Percentiles rank a stretch among this genome's conserved stretches.
These are phyloP conservation scores for Platyscapa corneri DNA, from an alignment of 1,140 invertebrate species.

Conservation along the genomic window DNA sequence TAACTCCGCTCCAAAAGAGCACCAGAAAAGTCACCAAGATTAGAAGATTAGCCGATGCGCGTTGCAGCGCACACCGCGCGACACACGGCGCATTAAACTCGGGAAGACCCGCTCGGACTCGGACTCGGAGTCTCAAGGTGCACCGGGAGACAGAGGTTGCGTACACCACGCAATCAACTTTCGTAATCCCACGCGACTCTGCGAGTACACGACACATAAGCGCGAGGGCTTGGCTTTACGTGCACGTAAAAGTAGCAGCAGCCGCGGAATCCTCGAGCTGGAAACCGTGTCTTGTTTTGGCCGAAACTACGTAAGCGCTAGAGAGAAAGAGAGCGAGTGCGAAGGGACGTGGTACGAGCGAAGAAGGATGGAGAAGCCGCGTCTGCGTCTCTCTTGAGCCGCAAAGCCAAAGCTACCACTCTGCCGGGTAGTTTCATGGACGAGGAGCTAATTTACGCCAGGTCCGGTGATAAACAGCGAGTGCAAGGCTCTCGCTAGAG, in stretches of 20 bases:
- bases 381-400: constrained; percentile 2
- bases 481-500: constrained; percentile 63
- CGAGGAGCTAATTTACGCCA: constrained; percentile 70
- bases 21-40: not conserved
- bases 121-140: constrained; percentile 1
- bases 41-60: constrained; percentile 13
- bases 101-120: constrained; percentile 24
- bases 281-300: constrained; percentile 32
- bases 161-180: constrained; percentile 55
- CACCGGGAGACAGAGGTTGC: not conserved
- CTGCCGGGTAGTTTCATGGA: constrained; percentile 59
- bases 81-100: constrained; percentile 38
- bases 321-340: not conserved
- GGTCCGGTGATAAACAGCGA: constrained; percentile 71
- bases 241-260: constrained; percentile 22
- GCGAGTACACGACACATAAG: not conserved
- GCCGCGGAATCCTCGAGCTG: constrained; percentile 5
- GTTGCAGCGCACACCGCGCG: not conserved
- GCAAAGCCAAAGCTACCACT: constrained; percentile 40
- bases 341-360: not conserved
- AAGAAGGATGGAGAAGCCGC: not conserved
- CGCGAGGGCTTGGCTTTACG: constrained; percentile 14
- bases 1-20: not conserved
- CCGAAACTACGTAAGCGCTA: not conserved
- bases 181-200: constrained; percentile 59